Evolutionary conservation across 2,113 vertebrate genomes (phyloP), one percentile per base, ranked within the genome.

Genomic region (Dicerorhinus sumatrensis): DNA sequence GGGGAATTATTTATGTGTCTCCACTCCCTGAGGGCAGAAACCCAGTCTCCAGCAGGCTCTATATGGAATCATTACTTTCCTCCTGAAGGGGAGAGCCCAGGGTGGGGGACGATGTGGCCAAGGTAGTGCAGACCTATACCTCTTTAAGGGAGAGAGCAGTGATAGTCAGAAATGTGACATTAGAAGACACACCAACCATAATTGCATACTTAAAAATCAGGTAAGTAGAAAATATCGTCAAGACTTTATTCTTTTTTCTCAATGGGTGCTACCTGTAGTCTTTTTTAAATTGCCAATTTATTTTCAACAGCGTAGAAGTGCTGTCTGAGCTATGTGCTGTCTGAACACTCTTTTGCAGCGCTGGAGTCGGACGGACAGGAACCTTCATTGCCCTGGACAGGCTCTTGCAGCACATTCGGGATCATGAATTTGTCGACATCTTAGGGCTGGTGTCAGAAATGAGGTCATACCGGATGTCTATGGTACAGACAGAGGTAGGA

Each of bases 401-500:
- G 2, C 99, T 99, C 21, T 96, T 99, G 98, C 99, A 99, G 98
- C 99, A 99, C 97, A 99, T 99, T 89, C 98, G 99, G 7, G 99
- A 99, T 25, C 99, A 99, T 0, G 99, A 99, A 96, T 99, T 99
- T 0, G 99, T 99, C 0, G 99, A 99, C 96, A 98, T 99, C 60
- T 91, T 99, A 97, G 99, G 99, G 0, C 98, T 99, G 98, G 99
- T 99, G 97, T 99, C 99, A 0, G 99, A 99, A 97, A 99, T 99
- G 99, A 98, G 99, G 29, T 99, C 99, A 0, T 99, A 99, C 96
- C 99, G 99, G 29, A 99, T 99, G 98, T 99, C 99, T 60, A 99
- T 99, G 99, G 99, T 99, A 62, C 99, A 99, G 98, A 99, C 99
- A 0, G 99, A 99, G 99, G 99, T 99, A 98, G 91, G 98, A 13